These are phyloP conservation scores for Lithophane semibrunnea DNA, from an alignment of 2,888 invertebrate genomes.

Conservation along the genomic window DNA sequence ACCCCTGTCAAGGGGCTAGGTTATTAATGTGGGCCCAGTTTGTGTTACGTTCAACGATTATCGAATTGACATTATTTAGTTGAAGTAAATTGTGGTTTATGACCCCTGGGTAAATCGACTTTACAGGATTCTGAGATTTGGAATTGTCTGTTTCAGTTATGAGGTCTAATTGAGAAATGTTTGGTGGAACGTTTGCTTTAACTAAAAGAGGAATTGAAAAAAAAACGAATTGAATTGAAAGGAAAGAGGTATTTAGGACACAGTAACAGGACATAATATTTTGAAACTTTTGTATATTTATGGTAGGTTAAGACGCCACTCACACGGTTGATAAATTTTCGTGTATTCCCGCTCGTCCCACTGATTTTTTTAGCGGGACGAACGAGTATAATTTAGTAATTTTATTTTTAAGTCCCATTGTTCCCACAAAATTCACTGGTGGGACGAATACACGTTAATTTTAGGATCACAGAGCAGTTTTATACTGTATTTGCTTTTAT, in stretches of 20 bases:
- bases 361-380: no score
- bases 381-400: no score
- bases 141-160: not conserved
- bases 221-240: not conserved
- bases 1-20: conserved; percentile 53
- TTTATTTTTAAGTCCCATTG: no score
- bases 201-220: not conserved
- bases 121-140: not conserved
- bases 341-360: no score
- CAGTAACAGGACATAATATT: not conserved
- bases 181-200: not conserved
- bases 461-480: no score
- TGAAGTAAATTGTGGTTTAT: conserved; percentile 45
- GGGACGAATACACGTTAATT: no score
- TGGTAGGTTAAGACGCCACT: not conserved
- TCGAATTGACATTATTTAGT: conserved; percentile 51
- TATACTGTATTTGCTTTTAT: no score
- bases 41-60: conserved; percentile 43
- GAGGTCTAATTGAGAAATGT: not conserved
- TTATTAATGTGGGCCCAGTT: conserved; percentile 53
- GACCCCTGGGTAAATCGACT: conserved; percentile 10
- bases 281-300: not conserved
- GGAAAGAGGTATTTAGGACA: not conserved
- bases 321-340: not conserved
- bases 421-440: no score